These are phyloP conservation scores for Odontomachus brunneus DNA, from an alignment of 1,140 invertebrate species.

Conservation along the genomic window DNA sequence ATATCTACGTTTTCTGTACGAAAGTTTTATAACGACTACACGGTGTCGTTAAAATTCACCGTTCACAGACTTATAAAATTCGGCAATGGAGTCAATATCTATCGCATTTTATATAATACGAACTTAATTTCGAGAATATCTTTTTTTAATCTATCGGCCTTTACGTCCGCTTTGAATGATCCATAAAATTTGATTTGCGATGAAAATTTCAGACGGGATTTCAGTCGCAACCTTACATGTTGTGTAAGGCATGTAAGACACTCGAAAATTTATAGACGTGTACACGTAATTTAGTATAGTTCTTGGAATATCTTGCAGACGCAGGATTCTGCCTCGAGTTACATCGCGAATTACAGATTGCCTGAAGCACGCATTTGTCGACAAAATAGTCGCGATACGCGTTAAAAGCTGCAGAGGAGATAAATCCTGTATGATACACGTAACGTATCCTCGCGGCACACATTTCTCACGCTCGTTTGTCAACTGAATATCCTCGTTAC, in stretches of 20 bases:
- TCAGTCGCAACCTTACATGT: background rate
- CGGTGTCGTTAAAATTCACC: background rate
- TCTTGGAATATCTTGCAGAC: too few relatives aligned
- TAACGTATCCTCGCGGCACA: background rate
- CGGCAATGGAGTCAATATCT: too few relatives aligned
- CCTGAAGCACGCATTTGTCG: background rate
- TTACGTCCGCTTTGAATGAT: too few relatives aligned
- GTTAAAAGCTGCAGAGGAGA: background rate
- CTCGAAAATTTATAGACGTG: background rate
- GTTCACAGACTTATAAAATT: background rate
- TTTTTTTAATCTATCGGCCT: too few relatives aligned
- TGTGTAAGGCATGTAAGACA: too few relatives aligned
- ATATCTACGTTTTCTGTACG: background rate
- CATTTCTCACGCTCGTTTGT: constrained; percentile 46
- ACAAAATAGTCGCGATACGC: background rate
- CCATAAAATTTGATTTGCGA: too few relatives aligned
- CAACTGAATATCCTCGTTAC: constrained; percentile 1
- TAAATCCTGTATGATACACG: background rate
- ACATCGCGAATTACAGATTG: background rate
- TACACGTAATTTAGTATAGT: too few relatives aligned
- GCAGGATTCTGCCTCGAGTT: background rate
- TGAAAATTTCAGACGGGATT: too few relatives aligned
- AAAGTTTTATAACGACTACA: background rate
- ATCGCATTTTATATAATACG: too few relatives aligned
- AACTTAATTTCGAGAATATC: too few relatives aligned